Conservation (phyloP, 92 coral and sea anemone genomes). For the Actinostola sp. region DNA sequence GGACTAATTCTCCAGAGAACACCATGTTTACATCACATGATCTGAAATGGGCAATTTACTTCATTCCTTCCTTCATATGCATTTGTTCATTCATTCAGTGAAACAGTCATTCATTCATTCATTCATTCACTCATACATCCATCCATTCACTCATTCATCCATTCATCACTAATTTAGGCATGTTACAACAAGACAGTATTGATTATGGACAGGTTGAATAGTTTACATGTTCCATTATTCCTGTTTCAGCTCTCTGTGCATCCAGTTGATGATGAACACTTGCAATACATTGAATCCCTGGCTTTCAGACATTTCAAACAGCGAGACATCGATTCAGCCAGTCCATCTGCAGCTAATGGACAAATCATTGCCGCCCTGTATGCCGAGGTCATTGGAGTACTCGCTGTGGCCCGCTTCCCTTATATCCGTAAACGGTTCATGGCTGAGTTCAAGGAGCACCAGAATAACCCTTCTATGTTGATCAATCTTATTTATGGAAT, state of each 20-base stretch:
- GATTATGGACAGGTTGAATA: too few relatives aligned
- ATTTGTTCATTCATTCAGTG: too few relatives aligned
- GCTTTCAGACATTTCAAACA: slow-evolving; percentile 94
- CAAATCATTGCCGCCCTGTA: slow-evolving; percentile 93
- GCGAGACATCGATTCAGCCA: slow-evolving; percentile 72
- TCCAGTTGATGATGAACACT: slow-evolving; percentile 89
- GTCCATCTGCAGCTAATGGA: slow-evolving; percentile 88
- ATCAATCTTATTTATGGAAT: slow-evolving; percentile 98
- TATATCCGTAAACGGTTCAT: slow-evolving; percentile 82
- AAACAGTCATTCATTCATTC: too few relatives aligned
- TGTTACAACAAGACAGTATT: too few relatives aligned
- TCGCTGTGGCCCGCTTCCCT: slow-evolving; percentile 91
- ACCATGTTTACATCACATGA: too few relatives aligned
- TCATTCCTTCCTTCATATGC: too few relatives aligned
- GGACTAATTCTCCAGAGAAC: too few relatives aligned
- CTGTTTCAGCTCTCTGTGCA: slow-evolving; percentile 82
- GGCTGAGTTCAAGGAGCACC: slow-evolving; percentile 91
- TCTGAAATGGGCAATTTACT: too few relatives aligned
- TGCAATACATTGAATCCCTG: slow-evolving; percentile 81
- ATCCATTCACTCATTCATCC: too few relatives aligned
- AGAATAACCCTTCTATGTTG: slow-evolving; percentile 72
- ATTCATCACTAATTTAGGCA: too few relatives aligned
- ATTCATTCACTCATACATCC: too few relatives aligned
- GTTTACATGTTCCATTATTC: too few relatives aligned
- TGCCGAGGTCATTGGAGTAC: slow-evolving; percentile 96